Conservation (phyloP, 2,113 vertebrate genomes). For the Pseudonaja textilis region DNA sequence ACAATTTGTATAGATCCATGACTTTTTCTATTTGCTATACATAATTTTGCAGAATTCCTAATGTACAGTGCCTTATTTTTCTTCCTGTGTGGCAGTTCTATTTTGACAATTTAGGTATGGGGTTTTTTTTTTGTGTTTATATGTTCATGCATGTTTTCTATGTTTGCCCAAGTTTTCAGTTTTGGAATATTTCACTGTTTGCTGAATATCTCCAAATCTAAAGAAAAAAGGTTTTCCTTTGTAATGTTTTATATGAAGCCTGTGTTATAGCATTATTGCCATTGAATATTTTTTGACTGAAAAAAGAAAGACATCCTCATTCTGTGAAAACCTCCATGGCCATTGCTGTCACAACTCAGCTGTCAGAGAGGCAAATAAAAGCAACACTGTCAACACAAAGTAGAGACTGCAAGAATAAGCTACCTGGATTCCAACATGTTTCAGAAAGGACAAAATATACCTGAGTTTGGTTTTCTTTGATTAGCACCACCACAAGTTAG, state of each 20-base stretch:
- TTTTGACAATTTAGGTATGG: neutral
- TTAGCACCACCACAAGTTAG: neutral
- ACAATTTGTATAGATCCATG: neutral
- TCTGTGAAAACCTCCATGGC: neutral
- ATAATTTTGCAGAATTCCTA: neutral
- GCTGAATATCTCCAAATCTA: neutral
- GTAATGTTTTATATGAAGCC: neutral
- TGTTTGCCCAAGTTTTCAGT: neutral
- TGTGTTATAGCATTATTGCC: neutral
- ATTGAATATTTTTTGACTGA: neutral
- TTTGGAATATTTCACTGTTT: neutral
- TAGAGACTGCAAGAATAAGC: neutral
- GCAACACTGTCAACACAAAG: neutral
- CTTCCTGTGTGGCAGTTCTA: neutral
- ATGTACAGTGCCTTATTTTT: neutral
- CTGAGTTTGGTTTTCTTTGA: neutral
- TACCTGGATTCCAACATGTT: neutral
- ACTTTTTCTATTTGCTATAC: neutral
- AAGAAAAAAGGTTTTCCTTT: neutral
- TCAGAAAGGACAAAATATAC: neutral
- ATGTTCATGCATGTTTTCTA: neutral
- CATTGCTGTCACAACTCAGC: neutral
- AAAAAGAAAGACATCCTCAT: neutral
- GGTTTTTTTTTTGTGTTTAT: neutral
- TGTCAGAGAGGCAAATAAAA: neutral